Conservation (phyloP, 2,888 invertebrate species). For the Xestia rhomboidea region DNA sequence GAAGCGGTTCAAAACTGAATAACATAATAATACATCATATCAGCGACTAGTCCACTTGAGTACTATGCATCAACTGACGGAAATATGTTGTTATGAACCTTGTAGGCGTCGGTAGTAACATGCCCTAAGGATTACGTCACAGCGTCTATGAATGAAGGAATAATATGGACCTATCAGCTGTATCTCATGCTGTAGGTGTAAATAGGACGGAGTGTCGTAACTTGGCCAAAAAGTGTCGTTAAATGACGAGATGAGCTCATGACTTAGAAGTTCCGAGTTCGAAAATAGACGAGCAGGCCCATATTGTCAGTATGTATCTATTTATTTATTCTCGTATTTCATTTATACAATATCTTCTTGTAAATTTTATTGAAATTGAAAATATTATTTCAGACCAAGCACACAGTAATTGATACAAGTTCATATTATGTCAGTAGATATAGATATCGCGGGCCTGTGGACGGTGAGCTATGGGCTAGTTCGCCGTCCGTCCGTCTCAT, state of each 20-base stretch:
- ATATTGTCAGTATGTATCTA: not conserved
- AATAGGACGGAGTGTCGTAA: constrained; percentile 34
- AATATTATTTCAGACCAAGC: too few species aligned
- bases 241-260: constrained; percentile 5
- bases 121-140: constrained; percentile 59
- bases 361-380: too few species aligned
- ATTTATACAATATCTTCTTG: not conserved
- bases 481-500: too few species aligned
- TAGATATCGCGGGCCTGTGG: too few species aligned
- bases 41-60: constrained; percentile 23
- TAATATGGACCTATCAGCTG: constrained; percentile 38
- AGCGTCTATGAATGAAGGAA: constrained; percentile 48
- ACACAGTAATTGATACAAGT: too few species aligned
- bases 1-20: not conserved
- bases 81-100: constrained; percentile 48
- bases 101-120: constrained; percentile 59
- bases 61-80: constrained; percentile 60
- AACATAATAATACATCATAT: constrained; percentile 36
- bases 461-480: too few species aligned
- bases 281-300: not conserved
- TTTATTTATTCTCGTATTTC: not conserved
- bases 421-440: too few species aligned
- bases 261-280: not conserved
- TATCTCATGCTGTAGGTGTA: constrained; percentile 36
- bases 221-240: not conserved